phyloP scores from a whole-genome alignment of 92 coral and sea anemone genomes.

The Pocillopora meandrina region DNA sequence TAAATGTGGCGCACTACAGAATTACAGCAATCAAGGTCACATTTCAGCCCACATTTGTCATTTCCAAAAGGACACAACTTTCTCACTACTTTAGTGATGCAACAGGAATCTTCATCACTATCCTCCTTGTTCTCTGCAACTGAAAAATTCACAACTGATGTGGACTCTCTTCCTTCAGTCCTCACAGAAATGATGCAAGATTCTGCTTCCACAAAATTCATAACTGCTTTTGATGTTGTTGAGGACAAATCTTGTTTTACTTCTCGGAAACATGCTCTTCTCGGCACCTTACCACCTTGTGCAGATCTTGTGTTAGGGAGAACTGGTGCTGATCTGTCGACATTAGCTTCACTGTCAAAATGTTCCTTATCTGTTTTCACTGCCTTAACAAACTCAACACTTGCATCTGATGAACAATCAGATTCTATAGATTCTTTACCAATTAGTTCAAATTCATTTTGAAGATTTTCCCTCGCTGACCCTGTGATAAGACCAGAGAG shows the following conservation, averaged over 20 bases:
- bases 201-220: slow-evolving; percentile 16
- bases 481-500: not conserved
- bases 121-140: not conserved
- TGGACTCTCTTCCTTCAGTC: not conserved
- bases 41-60: slow-evolving; percentile 25
- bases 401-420: slow-evolving; percentile 13
- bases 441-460: slow-evolving; percentile 1
- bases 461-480: not conserved
- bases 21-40: slow-evolving; percentile 26
- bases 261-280: not conserved
- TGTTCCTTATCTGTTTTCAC: not conserved
- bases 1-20: not conserved
- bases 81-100: slow-evolving; percentile 39
- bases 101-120: slow-evolving; percentile 29
- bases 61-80: slow-evolving; percentile 29
- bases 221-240: not conserved
- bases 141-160: not conserved
- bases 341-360: too few relatives aligned
- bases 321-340: too few relatives aligned
- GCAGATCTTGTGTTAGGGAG: too few relatives aligned
- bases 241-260: not conserved
- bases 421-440: slow-evolving; percentile 11
- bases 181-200: not conserved
- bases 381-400: slow-evolving; percentile 1
- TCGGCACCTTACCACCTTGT: not conserved